These are phyloP conservation scores for Mythimna impura DNA, from an alignment of 2,888 invertebrate genomes.

Conservation along the genomic window DNA sequence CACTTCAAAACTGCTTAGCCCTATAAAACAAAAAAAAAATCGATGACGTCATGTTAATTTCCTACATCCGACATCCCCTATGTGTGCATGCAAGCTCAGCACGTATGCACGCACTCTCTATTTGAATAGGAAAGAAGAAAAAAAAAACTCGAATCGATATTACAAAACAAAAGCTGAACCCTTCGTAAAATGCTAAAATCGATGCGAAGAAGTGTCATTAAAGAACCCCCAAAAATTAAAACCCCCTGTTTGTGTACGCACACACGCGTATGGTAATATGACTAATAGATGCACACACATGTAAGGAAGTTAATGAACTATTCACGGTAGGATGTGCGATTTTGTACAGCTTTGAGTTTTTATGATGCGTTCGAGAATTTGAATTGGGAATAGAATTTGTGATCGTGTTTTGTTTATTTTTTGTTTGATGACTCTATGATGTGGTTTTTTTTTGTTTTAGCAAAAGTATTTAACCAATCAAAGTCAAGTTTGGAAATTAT, in stretches of 20 bases:
- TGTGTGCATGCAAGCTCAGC: constrained; percentile 70
- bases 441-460: neutral
- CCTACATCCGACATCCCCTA: constrained; percentile 64
- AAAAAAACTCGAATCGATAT: constrained; percentile 83
- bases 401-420: constrained; percentile 44
- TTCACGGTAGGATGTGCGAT: constrained; percentile 67
- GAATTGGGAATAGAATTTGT: constrained; percentile 44
- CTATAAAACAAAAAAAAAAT: constrained; percentile 46
- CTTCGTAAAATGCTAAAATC: constrained; percentile 87
- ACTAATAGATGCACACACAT: constrained; percentile 78
- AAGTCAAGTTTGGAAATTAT: too few species aligned
- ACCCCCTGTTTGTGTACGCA: constrained; percentile 80
- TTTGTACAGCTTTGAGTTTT: constrained; percentile 61
- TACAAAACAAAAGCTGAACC: constrained; percentile 88
- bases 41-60: constrained; percentile 69
- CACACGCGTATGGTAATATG: constrained; percentile 72
- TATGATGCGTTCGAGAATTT: constrained; percentile 52
- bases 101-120: constrained; percentile 79
- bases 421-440: constrained; percentile 9
- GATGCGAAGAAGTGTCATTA: constrained; percentile 90
- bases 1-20: constrained; percentile 29
- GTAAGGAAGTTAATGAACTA: constrained; percentile 67
- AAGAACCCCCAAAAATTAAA: constrained; percentile 90
- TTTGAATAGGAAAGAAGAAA: constrained; percentile 70
- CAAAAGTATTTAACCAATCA: too few species aligned